Conservation (phyloP, 1,140 invertebrate genomes). For the Drosophila watanabei region DNA sequence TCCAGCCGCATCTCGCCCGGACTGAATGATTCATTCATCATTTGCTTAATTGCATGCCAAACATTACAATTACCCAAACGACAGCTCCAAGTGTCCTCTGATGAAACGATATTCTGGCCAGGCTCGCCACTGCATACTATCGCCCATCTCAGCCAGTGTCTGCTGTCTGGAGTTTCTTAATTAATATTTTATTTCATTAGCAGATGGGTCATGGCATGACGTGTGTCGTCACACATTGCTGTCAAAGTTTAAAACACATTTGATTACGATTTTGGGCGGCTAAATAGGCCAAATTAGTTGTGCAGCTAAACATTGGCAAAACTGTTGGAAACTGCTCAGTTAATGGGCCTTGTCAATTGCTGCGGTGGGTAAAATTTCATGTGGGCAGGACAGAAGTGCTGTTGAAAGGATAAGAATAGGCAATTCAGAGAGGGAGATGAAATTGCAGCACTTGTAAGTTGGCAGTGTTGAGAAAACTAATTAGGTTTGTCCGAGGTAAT, state of each 20-base stretch:
- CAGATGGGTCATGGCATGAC: slow-evolving; percentile 57
- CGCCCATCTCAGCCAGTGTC: neutral
- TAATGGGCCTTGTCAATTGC: slow-evolving; percentile 28
- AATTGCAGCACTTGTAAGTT: neutral
- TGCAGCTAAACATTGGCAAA: slow-evolving; percentile 11
- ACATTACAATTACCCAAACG: slow-evolving; percentile 44
- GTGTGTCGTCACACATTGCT: slow-evolving; percentile 23
- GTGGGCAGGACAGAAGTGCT: neutral
- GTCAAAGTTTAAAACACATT: slow-evolving; percentile 32
- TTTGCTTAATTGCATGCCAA: slow-evolving; percentile 71
- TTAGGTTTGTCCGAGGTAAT: neutral
- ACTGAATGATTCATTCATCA: slow-evolving; percentile 72
- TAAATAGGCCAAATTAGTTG: slow-evolving; percentile 22
- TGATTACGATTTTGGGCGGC: slow-evolving; percentile 7
- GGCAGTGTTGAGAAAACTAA: neutral
- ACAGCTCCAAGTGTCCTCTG: slow-evolving; percentile 42
- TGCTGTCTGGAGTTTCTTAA: slow-evolving; percentile 45
- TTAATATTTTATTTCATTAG: slow-evolving; percentile 78
- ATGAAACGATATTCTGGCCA: slow-evolving; percentile 1
- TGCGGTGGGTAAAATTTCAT: slow-evolving; percentile 1
- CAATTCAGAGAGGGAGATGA: neutral
- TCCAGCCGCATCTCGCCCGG: slow-evolving; percentile 2
- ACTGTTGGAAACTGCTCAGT: neutral
- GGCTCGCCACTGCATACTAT: neutral
- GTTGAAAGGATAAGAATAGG: neutral